These are phyloP conservation scores for Cephalopterus ornatus DNA, from an alignment of 2,113 vertebrate genomes.

Conservation along the genomic window DNA sequence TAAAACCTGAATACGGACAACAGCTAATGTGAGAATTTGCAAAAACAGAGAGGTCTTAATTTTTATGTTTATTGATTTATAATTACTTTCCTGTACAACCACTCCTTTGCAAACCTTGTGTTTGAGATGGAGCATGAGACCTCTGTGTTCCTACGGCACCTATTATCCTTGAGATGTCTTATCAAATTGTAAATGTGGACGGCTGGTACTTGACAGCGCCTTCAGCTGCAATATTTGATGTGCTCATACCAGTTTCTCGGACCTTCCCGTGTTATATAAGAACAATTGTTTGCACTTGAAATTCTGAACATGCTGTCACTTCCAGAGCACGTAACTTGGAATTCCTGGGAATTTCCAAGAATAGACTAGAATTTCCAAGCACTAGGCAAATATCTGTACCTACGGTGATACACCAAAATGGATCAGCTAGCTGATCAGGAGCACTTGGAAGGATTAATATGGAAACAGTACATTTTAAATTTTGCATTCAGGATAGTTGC, in stretches of 20 bases:
- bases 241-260: background rate
- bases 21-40: background rate
- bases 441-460: background rate
- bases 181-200: background rate
- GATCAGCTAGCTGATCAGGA: background rate
- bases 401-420: background rate
- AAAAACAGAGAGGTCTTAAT: background rate
- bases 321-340: background rate
- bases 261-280: background rate
- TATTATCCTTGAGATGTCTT: background rate
- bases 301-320: background rate
- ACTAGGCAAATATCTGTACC: background rate
- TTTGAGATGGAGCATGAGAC: background rate
- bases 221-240: background rate
- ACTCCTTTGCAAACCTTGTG: accelerated
- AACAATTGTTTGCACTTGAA: background rate
- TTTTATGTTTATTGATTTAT: background rate
- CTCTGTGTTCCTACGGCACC: background rate
- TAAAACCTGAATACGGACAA: background rate
- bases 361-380: background rate
- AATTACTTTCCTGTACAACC: background rate
- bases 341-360: background rate
- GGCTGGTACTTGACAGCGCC: background rate
- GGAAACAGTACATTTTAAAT: background rate
- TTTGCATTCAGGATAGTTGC: background rate